Evolutionary conservation across 2,888 invertebrate genomes (phyloP), one percentile per base, ranked within the genome.

Genomic region (Copidosoma aretas): DNA sequence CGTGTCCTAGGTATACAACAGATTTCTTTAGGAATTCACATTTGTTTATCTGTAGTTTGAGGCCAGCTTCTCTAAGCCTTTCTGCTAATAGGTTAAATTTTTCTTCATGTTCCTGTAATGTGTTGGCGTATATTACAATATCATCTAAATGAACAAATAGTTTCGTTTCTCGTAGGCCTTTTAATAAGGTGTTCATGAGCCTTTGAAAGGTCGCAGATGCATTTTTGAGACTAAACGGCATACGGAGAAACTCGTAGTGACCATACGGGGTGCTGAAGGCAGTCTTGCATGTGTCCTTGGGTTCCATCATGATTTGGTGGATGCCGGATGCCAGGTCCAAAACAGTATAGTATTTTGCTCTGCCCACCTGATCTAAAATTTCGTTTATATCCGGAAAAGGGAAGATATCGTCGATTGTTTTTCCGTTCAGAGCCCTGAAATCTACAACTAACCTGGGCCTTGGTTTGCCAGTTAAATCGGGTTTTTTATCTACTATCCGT

Each of bases 291-390:
- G 57, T 14, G 14, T 57, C 57, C 19, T 10, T 5, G 2, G 57
- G 57, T 1, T 57, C 39, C 57, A 39, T 39, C 24, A 25, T 56
- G 1, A 57, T 49, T 32, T 64, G 64, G 3, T 57, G 49, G 17
- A 64, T 57, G 24, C 46, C 64, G 10, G 14, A 24, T 22, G 19
- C 21, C 1, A 22, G 32, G 21, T 63, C 51, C 5, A 59, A 4
- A 0, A 46, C 15, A 10, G 24, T 21, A 19, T 43, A 21, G 15
- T 21, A 59, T 21, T 12, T 2, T 8, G 41, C 59, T 14, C 1
- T 14, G 5, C 43, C 59, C 1, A 41, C 15, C 3, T 46, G n/a
- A 12, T 59, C 21, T 19, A 59, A 10, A 21, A 59, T 59, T 14
- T 59, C 59, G 4, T 41, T 59, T 12, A 41, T 59, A 15, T 21